phyloP scores from a whole-genome alignment of 2,113 vertebrate genomes.

The Circaetus cinerascens region DNA sequence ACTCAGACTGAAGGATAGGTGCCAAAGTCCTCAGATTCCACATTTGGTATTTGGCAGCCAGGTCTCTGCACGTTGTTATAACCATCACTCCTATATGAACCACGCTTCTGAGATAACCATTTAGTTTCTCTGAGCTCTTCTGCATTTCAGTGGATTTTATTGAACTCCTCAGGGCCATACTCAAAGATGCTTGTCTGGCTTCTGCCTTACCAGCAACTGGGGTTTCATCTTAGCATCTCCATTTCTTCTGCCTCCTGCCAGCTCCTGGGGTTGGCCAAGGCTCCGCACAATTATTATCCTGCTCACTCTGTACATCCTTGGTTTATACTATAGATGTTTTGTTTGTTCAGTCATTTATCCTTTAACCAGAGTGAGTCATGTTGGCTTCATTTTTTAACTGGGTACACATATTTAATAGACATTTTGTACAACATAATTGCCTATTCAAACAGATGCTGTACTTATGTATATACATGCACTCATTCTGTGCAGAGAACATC shows the following conservation, averaged over 20 bases:
- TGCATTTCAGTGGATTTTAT: too few relatives aligned
- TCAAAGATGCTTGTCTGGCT: not conserved
- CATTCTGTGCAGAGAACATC: not conserved
- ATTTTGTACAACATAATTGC: not conserved
- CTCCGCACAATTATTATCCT: not conserved
- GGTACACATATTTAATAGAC: not conserved
- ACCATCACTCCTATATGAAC: rapidly evolving
- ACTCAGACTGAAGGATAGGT: not conserved
- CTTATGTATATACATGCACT: not conserved
- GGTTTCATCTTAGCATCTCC: not conserved
- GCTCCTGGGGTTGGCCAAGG: not conserved
- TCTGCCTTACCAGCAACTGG: not conserved
- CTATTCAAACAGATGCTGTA: too few relatives aligned
- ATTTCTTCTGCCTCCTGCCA: not conserved
- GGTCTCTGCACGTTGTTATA: not conserved
- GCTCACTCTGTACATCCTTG: not conserved
- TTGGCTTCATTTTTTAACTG: not conserved
- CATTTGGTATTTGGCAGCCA: not conserved
- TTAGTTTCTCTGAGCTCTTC: not conserved
- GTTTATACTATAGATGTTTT: not conserved
- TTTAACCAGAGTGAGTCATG: slow-evolving; percentile 62
- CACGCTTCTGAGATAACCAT: not conserved
- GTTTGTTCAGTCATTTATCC: slow-evolving; percentile 35
- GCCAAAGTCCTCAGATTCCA: slow-evolving; percentile 34
- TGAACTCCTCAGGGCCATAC: not conserved